Evolutionary conservation across 2,888 invertebrate genomes (phyloP).

Genomic region (Tridacna gigas): DNA sequence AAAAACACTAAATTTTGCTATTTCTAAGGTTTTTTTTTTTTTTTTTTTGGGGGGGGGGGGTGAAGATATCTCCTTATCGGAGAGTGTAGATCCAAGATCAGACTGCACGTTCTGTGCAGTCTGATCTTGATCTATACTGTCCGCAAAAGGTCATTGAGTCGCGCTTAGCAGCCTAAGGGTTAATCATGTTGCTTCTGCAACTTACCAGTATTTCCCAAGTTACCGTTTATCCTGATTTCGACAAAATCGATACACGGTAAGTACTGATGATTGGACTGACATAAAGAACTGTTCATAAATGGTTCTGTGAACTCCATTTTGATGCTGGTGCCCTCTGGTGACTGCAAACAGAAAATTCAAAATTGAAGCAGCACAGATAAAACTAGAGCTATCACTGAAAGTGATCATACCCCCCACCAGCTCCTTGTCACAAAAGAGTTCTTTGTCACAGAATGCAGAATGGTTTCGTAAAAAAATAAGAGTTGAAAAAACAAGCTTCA

Average conservation of each 20-base stretch:
- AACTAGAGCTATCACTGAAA: no score
- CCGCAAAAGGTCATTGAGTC: neutral
- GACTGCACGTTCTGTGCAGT: neutral
- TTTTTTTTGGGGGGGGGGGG: no score
- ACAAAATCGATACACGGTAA: slow-evolving; percentile 76
- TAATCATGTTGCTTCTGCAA: no score
- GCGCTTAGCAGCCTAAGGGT: no score
- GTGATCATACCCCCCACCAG: no score
- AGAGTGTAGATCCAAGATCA: neutral
- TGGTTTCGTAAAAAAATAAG: no score
- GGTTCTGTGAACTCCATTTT: slow-evolving; percentile 69
- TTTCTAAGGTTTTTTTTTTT: no score
- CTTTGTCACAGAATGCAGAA: no score
- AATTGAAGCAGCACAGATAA: neutral
- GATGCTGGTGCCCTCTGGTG: slow-evolving; percentile 69
- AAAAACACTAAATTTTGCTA: no score
- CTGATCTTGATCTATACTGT: neutral
- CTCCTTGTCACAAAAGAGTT: no score
- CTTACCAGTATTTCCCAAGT: slow-evolving; percentile 75
- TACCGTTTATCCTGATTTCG: slow-evolving; percentile 77
- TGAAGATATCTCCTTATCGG: no score
- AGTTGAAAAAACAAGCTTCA: no score
- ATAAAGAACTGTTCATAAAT: slow-evolving; percentile 65
- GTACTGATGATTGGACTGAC: slow-evolving; percentile 64
- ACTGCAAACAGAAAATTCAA: slow-evolving; percentile 52